phyloP scores from a whole-genome alignment of 2,113 vertebrate genomes.

The Malaclemys terrapin region DNA sequence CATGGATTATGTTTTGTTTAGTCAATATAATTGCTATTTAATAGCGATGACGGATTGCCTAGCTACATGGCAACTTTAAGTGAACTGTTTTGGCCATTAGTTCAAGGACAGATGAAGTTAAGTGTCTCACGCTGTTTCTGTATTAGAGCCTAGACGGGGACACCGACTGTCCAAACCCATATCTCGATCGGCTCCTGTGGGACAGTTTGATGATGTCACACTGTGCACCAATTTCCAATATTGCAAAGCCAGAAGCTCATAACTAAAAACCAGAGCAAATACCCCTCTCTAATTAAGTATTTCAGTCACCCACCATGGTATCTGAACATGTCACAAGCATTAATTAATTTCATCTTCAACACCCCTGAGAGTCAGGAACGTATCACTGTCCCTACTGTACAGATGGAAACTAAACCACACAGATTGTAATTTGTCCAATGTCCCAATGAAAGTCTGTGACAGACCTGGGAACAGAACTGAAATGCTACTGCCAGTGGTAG shows the following conservation, averaged over 20 bases:
- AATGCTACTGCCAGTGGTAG: not conserved
- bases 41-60: constrained; percentile 2
- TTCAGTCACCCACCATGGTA: not conserved
- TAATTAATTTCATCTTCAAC: not conserved
- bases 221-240: not conserved
- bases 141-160: not conserved
- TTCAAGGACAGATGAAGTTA: not conserved
- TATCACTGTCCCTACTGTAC: not conserved
- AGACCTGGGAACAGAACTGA: not conserved
- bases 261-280: not conserved
- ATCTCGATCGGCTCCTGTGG: not conserved
- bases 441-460: not conserved
- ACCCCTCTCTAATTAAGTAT: not conserved
- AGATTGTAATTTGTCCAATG: not conserved
- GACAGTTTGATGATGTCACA: not conserved
- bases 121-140: not conserved
- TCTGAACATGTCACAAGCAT: not conserved
- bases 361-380: not conserved
- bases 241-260: not conserved
- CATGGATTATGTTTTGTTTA: constrained; percentile 10
- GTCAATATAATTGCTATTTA: constrained; percentile 48
- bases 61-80: constrained; percentile 1
- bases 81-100: not conserved
- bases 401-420: not conserved
- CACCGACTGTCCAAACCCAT: not conserved